Conservation (phyloP, 2,113 vertebrate species). For the Grammomys dolichurus region DNA sequence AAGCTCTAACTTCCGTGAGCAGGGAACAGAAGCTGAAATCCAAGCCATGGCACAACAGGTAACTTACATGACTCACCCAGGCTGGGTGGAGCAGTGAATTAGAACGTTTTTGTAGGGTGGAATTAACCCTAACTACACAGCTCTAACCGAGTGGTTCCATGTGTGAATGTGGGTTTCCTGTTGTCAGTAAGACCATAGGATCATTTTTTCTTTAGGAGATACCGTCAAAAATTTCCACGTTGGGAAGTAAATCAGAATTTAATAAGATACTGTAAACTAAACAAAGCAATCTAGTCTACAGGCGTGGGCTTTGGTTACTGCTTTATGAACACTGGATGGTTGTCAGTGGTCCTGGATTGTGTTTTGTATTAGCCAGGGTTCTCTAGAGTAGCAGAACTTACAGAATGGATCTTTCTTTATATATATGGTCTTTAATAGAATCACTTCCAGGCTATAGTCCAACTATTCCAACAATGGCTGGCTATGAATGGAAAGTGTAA, state of each 20-base stretch:
- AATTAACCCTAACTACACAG: neutral
- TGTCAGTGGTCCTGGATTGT: neutral
- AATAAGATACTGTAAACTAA: neutral
- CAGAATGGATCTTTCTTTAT: neutral
- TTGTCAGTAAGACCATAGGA: neutral
- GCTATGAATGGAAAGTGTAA: neutral
- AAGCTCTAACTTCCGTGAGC: neutral
- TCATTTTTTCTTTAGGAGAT: neutral
- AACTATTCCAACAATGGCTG: neutral
- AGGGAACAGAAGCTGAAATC: neutral
- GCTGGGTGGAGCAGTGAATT: neutral
- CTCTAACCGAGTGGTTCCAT: neutral
- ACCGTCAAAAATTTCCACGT: neutral
- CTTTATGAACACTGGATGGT: neutral
- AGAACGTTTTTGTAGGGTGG: neutral
- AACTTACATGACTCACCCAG: neutral
- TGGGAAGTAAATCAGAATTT: neutral
- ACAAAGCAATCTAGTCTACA: neutral
- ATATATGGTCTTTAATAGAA: neutral
- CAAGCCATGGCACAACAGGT: neutral
- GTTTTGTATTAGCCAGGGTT: neutral
- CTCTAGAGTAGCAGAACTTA: neutral
- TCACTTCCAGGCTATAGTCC: neutral
- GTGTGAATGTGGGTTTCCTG: neutral
- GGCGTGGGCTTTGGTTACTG: neutral